Evolutionary conservation across 2,113 vertebrate species (phyloP).

Genomic region (Sylvicapra grimmia): DNA sequence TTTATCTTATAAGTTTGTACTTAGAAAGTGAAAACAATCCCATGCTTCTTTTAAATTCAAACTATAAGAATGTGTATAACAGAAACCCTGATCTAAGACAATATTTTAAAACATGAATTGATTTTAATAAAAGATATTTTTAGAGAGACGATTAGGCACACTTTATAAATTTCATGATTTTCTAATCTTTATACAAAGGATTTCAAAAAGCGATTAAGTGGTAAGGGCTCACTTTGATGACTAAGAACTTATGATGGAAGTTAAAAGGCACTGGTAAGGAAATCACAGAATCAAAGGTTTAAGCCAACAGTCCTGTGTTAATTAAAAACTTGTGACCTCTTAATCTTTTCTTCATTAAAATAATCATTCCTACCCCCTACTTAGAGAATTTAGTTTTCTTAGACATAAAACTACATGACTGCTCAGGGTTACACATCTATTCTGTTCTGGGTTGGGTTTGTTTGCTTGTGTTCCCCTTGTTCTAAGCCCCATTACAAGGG

Average conservation of each 20-base stretch:
- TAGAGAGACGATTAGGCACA: background rate
- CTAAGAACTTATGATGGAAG: background rate
- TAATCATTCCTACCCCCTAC: background rate
- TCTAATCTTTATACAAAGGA: conserved; percentile 4
- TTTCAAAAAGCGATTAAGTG: background rate
- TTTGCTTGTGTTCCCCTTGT: background rate
- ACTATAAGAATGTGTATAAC: background rate
- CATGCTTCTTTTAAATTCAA: background rate
- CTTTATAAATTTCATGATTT: background rate
- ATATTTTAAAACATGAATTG: background rate
- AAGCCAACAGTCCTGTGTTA: background rate
- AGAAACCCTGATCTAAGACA: background rate
- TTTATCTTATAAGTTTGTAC: background rate
- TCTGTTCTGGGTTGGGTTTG: background rate
- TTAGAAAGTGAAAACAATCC: background rate
- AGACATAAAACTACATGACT: background rate
- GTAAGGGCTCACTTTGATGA: background rate
- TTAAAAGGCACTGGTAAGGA: background rate
- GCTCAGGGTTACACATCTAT: background rate
- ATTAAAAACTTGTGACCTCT: background rate
- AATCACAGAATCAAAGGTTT: background rate
- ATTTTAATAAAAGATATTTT: conserved; percentile 6
- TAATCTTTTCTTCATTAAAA: background rate
- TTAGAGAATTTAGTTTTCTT: background rate
- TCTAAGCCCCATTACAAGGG: background rate